Evolutionary conservation across 2,113 vertebrate genomes (phyloP).

Genomic region (Corvus moneduloides): DNA sequence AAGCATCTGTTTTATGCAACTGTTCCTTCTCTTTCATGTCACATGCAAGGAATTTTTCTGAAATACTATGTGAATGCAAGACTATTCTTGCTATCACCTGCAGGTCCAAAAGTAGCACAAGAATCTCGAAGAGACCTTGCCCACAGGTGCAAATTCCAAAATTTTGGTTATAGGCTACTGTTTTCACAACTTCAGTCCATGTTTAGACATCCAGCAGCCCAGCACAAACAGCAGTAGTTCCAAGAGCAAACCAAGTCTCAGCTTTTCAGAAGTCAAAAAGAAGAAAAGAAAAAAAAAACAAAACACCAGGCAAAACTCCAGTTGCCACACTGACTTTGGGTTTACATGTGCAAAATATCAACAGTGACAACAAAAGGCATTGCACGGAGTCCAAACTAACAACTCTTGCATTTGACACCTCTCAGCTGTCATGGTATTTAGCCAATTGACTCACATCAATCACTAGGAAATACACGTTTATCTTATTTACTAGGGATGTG

Average conservation of each 20-base stretch:
- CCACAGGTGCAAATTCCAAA: background rate
- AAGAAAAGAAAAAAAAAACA: fast-evolving
- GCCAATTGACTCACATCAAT: background rate
- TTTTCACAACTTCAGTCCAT: background rate
- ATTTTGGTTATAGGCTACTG: background rate
- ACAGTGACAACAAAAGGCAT: background rate
- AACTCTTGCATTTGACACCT: background rate
- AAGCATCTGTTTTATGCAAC: background rate
- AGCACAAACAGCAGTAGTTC: background rate
- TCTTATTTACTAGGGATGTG: background rate
- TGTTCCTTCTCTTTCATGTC: background rate
- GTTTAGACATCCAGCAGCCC: background rate
- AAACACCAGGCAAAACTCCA: background rate
- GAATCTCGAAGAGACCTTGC: background rate
- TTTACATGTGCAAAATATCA: background rate
- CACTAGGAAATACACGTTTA: background rate
- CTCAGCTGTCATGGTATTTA: background rate
- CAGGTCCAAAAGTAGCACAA: background rate
- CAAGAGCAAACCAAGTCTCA: background rate
- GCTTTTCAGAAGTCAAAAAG: background rate
- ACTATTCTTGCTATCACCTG: background rate
- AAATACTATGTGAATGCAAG: background rate
- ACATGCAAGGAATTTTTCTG: background rate
- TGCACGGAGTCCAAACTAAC: background rate
- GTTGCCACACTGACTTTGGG: background rate